Percentiles rank a stretch among this genome's conserved stretches.
Evolutionary conservation across 1,140 invertebrate species (phyloP).

Genomic region (Laupala kohalensis): DNA sequence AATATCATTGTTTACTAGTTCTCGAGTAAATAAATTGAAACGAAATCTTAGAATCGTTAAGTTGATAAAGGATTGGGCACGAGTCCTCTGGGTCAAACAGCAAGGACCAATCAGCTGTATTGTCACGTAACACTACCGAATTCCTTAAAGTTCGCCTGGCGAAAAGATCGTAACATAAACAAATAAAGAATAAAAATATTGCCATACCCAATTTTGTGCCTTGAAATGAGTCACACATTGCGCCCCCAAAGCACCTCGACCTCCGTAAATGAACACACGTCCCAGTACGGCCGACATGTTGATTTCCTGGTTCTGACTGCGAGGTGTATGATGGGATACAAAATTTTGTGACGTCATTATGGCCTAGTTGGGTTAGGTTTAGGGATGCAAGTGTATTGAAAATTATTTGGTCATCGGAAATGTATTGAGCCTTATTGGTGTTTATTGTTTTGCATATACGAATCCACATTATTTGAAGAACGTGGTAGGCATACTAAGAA

Average conservation of each 20-base stretch:
- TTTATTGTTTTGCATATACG: slow-evolving; percentile 7
- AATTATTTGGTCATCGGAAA: slow-evolving; percentile 45
- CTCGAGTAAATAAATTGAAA: too few relatives aligned
- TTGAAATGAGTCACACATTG: slow-evolving; percentile 80
- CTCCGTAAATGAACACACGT: slow-evolving; percentile 82
- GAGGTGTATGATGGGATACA: slow-evolving; percentile 13
- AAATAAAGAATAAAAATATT: neutral
- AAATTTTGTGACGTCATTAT: slow-evolving; percentile 44
- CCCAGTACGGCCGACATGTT: slow-evolving; percentile 27
- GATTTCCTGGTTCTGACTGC: neutral
- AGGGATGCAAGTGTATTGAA: slow-evolving; percentile 48
- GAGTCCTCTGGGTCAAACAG: neutral
- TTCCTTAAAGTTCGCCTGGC: neutral
- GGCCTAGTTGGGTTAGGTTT: slow-evolving; percentile 59
- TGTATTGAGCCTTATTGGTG: slow-evolving; percentile 23
- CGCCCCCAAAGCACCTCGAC: slow-evolving; percentile 83
- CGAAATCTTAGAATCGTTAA: too few relatives aligned
- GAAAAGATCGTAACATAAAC: neutral
- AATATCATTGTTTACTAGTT: too few relatives aligned
- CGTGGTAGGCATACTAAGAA: slow-evolving; percentile 4
- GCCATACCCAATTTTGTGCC: slow-evolving; percentile 70
- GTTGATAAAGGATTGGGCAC: neutral
- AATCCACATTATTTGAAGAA: slow-evolving; percentile 10
- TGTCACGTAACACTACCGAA: neutral
- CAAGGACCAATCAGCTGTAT: neutral